Percentiles rank a stretch among this genome's conserved stretches.
Conservation (phyloP, 2,888 invertebrate species). For the Arrhopalites spinosus region DNA sequence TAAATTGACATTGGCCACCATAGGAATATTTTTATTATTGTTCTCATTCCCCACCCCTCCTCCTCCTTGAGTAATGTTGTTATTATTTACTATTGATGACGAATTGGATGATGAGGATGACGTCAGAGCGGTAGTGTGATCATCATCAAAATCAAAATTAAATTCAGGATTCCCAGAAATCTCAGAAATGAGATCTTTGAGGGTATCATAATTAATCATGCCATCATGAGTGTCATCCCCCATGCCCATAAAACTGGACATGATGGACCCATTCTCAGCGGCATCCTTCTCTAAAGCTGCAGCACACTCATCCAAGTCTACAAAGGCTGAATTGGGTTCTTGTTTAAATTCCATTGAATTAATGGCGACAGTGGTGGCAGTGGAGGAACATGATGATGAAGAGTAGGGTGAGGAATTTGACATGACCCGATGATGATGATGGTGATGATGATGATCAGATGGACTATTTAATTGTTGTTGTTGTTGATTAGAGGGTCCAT, state of each 20-base stretch:
- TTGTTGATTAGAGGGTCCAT: not conserved
- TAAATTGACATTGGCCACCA: not conserved
- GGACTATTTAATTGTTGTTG: conserved; percentile 24
- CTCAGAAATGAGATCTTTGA: conserved; percentile 86
- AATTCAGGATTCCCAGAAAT: conserved; percentile 84
- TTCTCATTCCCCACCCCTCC: not conserved
- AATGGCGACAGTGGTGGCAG: not conserved
- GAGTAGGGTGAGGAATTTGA: conserved; percentile 26
- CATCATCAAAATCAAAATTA: conserved; percentile 73
- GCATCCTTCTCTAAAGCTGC: conserved; percentile 84
- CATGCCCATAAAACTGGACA: conserved; percentile 68
- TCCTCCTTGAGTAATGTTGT: not conserved
- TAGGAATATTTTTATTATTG: not conserved
- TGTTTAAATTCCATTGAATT: conserved; percentile 73
- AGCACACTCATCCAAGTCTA: conserved; percentile 82
- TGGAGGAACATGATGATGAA: conserved; percentile 17
- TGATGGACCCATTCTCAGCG: conserved; percentile 67
- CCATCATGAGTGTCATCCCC: conserved; percentile 83
- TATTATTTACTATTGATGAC: not conserved
- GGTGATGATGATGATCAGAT: conserved; percentile 1
- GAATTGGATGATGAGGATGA: not conserved
- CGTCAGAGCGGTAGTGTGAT: conserved; percentile 56
- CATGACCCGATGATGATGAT: not conserved
- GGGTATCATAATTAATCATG: conserved; percentile 73
- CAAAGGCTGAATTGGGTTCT: conserved; percentile 78